phyloP scores from a whole-genome alignment of 2,797 vertebrate species.

The Zenarchopterus dispar region DNA sequence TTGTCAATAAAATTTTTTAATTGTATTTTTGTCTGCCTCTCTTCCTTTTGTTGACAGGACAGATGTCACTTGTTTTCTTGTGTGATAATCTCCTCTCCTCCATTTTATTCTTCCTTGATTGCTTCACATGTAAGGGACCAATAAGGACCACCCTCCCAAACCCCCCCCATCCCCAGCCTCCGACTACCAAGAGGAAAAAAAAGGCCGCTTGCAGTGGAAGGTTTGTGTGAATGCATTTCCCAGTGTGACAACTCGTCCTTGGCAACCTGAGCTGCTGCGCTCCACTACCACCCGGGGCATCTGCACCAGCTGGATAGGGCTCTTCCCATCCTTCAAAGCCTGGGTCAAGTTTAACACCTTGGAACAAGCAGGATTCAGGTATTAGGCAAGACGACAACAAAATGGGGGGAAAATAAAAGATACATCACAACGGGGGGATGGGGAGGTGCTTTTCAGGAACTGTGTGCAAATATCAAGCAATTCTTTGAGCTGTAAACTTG shows the following conservation, averaged over 20 bases:
- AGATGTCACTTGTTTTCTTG: conserved; percentile 14
- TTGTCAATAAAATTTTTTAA: conserved; percentile 21
- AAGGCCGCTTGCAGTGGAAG: conserved; percentile 95
- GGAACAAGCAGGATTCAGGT: background rate
- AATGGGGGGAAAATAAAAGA: too few relatives aligned
- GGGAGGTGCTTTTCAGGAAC: too few relatives aligned
- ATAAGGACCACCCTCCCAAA: too few relatives aligned
- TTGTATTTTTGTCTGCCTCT: background rate
- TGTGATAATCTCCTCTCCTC: conserved; percentile 1
- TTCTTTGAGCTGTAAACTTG: too few relatives aligned
- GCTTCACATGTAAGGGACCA: background rate
- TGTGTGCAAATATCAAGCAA: too few relatives aligned
- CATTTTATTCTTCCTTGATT: conserved; percentile 1
- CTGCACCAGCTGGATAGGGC: conserved; percentile 94
- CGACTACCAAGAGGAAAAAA: conserved; percentile 95
- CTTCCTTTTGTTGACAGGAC: conserved; percentile 8
- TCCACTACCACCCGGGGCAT: conserved; percentile 97
- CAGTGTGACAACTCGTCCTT: conserved; percentile 90
- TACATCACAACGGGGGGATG: too few relatives aligned
- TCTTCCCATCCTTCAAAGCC: conserved; percentile 91
- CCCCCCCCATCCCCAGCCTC: conserved; percentile 19
- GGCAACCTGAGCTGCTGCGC: conserved; percentile 86
- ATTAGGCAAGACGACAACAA: background rate
- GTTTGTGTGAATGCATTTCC: conserved; percentile 94
- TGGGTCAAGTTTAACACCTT: conserved; percentile 96